phyloP scores from a whole-genome alignment of 2,888 invertebrate genomes.

The Nemurella pictetii region DNA sequence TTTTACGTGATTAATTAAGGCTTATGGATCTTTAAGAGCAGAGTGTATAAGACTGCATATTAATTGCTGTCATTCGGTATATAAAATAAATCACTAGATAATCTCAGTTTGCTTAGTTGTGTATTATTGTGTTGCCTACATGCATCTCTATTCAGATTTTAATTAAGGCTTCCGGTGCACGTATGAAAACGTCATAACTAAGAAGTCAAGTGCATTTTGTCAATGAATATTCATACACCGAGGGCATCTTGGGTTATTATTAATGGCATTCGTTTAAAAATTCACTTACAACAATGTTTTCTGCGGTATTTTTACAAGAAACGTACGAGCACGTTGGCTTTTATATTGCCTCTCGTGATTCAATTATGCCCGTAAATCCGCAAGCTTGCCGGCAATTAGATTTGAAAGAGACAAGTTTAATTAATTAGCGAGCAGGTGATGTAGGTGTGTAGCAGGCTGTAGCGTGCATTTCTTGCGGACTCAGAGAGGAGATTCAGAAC shows the following conservation, averaged over 20 bases:
- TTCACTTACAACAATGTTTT: not conserved
- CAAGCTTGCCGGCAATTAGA: not conserved
- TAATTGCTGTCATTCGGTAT: conserved; percentile 19
- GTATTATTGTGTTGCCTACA: not conserved
- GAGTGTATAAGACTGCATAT: not conserved
- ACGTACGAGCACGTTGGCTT: not conserved
- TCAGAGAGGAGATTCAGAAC: too few species aligned
- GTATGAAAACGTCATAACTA: not conserved
- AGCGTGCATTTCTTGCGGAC: too few species aligned
- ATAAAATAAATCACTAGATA: conserved; percentile 14
- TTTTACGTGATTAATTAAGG: conserved; percentile 4
- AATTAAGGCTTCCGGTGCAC: not conserved
- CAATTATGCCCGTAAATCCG: not conserved
- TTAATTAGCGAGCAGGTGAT: not conserved
- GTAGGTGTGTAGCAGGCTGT: too few species aligned
- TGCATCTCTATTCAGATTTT: not conserved
- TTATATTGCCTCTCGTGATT: not conserved
- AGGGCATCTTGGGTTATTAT: not conserved
- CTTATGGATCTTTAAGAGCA: not conserved
- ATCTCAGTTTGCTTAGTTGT: not conserved
- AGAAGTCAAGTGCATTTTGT: not conserved
- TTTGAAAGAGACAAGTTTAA: conserved; percentile 6
- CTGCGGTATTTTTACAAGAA: not conserved
- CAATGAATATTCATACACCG: not conserved
- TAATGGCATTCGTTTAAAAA: not conserved